Conservation (phyloP, 2,113 vertebrate species). For the Tauraco erythrolophus region DNA sequence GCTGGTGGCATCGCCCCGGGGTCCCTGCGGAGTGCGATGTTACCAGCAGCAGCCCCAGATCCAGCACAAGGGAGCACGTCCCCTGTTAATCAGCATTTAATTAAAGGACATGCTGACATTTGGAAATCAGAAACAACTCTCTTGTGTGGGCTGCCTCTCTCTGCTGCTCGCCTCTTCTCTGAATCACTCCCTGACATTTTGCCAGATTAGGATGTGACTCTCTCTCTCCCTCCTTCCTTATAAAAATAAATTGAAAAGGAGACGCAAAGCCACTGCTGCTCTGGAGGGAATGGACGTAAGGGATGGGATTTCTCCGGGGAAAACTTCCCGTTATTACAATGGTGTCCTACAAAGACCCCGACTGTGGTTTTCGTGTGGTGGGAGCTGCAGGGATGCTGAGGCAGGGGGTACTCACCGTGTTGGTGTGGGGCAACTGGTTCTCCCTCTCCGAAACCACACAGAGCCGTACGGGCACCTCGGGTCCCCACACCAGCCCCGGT, state of each 20-base stretch:
- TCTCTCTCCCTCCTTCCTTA: background rate
- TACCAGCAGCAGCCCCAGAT: background rate
- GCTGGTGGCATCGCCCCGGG: background rate
- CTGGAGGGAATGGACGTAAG: background rate
- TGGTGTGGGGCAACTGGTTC: accelerated
- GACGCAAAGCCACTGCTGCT: background rate
- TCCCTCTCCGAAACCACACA: accelerated
- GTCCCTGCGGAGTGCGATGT: background rate
- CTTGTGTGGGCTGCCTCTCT: slow-evolving; percentile 68
- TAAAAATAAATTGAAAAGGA: slow-evolving; percentile 49
- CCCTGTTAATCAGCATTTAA: slow-evolving; percentile 74
- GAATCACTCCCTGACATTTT: slow-evolving; percentile 76
- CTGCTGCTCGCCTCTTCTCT: slow-evolving; percentile 54
- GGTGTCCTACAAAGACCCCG: background rate
- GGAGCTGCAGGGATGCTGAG: background rate
- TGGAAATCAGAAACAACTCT: slow-evolving; percentile 71
- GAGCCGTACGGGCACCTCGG: accelerated
- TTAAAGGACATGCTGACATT: slow-evolving; percentile 77
- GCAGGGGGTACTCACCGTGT: accelerated
- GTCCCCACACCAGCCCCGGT: background rate
- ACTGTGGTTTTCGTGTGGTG: accelerated
- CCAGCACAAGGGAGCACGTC: slow-evolving; percentile 19
- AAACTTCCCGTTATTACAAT: accelerated
- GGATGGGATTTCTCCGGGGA: background rate
- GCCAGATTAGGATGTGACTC: slow-evolving; percentile 55